phyloP scores from a whole-genome alignment of 2,888 invertebrate species.

The Oscheius sp. region DNA sequence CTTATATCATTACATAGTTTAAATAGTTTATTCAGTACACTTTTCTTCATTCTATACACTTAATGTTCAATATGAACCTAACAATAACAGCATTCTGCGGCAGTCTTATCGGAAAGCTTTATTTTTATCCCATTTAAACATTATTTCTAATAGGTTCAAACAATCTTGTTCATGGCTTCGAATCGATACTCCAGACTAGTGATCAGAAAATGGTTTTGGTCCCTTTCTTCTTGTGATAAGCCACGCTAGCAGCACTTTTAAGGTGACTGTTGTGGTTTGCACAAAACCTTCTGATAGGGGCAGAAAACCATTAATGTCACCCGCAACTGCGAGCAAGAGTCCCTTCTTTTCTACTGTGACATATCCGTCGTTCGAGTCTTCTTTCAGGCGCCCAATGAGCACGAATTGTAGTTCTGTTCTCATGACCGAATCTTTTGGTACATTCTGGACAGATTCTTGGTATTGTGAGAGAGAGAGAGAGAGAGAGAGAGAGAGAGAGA shows the following conservation, averaged over 20 bases:
- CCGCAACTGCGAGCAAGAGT: neutral
- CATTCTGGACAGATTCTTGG: too few species aligned
- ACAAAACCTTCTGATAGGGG: neutral
- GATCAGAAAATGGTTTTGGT: slow-evolving; percentile 28
- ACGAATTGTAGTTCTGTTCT: neutral
- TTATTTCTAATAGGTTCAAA: too few species aligned
- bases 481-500: too few species aligned
- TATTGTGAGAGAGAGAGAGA: too few species aligned
- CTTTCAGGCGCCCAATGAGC: neutral
- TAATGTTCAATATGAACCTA: too few species aligned
- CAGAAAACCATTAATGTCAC: slow-evolving; percentile 25
- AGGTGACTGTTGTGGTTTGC: slow-evolving; percentile 36
- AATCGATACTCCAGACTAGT: slow-evolving; percentile 5
- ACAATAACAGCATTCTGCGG: too few species aligned
- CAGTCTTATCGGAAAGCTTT: too few species aligned
- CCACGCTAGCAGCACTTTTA: neutral
- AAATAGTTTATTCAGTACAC: too few species aligned
- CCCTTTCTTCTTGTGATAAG: slow-evolving; percentile 13
- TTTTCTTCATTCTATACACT: too few species aligned
- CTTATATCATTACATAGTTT: too few species aligned
- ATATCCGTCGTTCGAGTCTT: neutral
- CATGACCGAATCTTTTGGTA: neutral
- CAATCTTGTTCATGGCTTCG: too few species aligned
- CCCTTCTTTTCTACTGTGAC: slow-evolving; percentile 2
- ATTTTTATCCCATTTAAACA: too few species aligned